Evolutionary conservation across 2,888 invertebrate genomes (phyloP).

Genomic region (Horisme vitalbata): DNA sequence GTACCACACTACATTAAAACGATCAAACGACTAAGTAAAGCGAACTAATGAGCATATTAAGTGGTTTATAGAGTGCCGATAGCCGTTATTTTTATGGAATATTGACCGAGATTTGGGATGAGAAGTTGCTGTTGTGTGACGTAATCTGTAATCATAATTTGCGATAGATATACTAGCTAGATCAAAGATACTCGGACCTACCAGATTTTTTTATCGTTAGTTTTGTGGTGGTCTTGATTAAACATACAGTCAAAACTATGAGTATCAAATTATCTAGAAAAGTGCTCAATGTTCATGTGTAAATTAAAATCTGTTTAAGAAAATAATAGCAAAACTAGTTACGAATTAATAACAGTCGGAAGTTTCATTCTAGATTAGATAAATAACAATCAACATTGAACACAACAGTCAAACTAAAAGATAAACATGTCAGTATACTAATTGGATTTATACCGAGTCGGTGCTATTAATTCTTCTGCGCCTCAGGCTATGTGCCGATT

Average conservation of each 20-base stretch:
- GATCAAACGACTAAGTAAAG: constrained; percentile 58
- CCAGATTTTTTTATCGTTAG: too few relatives aligned
- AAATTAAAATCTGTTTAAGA: too few relatives aligned
- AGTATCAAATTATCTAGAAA: too few relatives aligned
- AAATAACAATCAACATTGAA: constrained; percentile 19
- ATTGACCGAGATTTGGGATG: constrained; percentile 54
- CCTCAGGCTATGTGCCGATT: constrained; percentile 8
- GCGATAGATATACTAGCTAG: too few relatives aligned
- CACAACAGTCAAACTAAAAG: constrained; percentile 27
- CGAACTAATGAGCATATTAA: constrained; percentile 76
- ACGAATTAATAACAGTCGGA: constrained; percentile 3
- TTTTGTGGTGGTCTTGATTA: too few relatives aligned
- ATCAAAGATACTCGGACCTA: too few relatives aligned
- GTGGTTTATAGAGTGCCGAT: constrained; percentile 79
- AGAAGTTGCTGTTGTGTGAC: constrained; percentile 46
- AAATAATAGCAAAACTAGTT: too few relatives aligned
- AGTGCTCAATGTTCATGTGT: too few relatives aligned
- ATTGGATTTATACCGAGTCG: constrained; percentile 40
- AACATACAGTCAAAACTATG: too few relatives aligned
- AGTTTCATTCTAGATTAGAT: constrained; percentile 19
- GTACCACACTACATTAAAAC: constrained; percentile 67
- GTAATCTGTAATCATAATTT: constrained; percentile 30
- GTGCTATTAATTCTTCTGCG: neutral
- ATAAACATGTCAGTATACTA: constrained; percentile 43
- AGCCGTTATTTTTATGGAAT: constrained; percentile 77